Base-by-base conservation (phyloP, 2,797 vertebrate species). In the Alcedo atthis region DNA sequence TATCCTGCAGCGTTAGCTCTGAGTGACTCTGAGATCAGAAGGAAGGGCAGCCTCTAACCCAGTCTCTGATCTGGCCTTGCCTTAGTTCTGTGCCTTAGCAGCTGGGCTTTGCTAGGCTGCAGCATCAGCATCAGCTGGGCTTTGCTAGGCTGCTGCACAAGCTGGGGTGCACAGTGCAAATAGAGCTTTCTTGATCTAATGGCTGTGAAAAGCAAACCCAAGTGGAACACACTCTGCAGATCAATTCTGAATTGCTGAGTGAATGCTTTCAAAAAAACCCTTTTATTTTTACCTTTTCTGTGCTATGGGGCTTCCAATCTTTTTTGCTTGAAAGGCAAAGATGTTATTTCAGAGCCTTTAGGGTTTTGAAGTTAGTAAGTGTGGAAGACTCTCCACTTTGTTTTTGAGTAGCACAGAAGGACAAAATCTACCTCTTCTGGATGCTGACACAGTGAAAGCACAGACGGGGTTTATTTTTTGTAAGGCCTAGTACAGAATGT, bases 121-220 rank as follows among this genome's bases (percentile, higher is more conserved):
- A 37, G 37, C 37, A 37, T 14, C 37, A 37, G 37, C 37, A 37
- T 37, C 53, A 37, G 16, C 25, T 21, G 3, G 9, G 1, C 28
- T 48, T 35, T 59, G 17, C 32, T 10, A 19, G 62, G 54, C 19
- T 70, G 33, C 21, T 6, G 1, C 3, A 1, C 0, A 0, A 73
- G 51, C 48, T 53, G 54, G 25, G 45, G 5, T 6, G 4, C 3
- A 3, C 14, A 87, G 42, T 43, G 49, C 8, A 2, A 43, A 35
- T 10, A 53, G 45, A 92, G 40, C 61, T 87, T 90, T 87, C 67
- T 69, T 80, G 32, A 42, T 74, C 35, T 90, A 77, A 80, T 62
- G 76, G 64, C 66, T 92, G 57, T 85, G 81, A 67, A 94, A 90
- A 80, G 64, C 53, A 79, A 85, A 77, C 43, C 19, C 22, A 82